Evolutionary conservation across 2,113 vertebrate genomes (phyloP).

Genomic region (Nycticorax nycticorax): DNA sequence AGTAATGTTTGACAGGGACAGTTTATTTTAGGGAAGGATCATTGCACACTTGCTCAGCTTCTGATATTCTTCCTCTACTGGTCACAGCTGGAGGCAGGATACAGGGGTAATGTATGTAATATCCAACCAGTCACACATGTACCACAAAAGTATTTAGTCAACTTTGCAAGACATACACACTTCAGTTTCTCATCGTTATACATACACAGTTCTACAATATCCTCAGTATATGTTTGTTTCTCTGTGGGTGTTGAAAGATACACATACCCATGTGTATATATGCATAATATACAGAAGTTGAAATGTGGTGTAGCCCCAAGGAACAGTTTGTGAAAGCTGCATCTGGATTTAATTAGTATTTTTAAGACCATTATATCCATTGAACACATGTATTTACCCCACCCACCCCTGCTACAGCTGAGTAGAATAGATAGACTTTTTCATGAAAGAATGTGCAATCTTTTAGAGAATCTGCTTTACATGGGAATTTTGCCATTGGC

Average conservation of each 20-base stretch:
- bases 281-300: background rate
- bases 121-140: background rate
- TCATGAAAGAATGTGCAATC: background rate
- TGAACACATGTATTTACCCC: background rate
- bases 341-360: slow-evolving; percentile 4
- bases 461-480: background rate
- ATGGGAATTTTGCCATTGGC: background rate
- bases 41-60: background rate
- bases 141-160: background rate
- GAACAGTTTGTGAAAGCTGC: background rate
- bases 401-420: background rate
- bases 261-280: background rate
- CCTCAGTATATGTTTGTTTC: background rate
- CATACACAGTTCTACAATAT: background rate
- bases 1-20: background rate
- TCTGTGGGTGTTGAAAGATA: background rate
- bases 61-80: background rate
- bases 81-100: background rate
- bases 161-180: background rate
- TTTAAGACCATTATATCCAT: background rate
- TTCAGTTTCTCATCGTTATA: background rate
- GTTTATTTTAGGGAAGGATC: background rate
- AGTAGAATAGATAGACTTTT: background rate
- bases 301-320: background rate
- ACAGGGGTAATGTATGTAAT: background rate